phyloP scores from a whole-genome alignment of 2,113 vertebrate genomes.

The Hypanus sabinus region DNA sequence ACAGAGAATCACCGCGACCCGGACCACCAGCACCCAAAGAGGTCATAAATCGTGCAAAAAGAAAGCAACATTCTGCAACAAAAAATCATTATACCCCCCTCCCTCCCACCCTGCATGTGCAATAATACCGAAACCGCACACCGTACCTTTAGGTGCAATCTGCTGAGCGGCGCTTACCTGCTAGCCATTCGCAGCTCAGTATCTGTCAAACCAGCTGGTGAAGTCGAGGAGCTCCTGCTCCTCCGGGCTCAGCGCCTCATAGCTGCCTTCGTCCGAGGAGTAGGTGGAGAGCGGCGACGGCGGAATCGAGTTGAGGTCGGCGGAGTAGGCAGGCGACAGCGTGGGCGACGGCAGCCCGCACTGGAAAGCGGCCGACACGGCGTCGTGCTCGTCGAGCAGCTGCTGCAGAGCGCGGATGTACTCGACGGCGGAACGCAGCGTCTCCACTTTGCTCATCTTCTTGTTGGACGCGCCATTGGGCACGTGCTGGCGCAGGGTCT shows the following conservation, averaged over 20 bases:
- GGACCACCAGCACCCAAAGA: no score
- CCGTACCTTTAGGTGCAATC: no score
- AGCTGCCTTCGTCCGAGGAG: slow-evolving; percentile 79
- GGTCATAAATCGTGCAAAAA: no score
- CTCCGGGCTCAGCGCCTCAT: slow-evolving; percentile 74
- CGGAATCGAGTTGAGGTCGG: slow-evolving; percentile 47
- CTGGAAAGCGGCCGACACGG: slow-evolving; percentile 68
- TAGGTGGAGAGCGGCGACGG: slow-evolving; percentile 76
- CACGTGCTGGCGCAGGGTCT: slow-evolving; percentile 86
- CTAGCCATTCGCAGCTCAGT: slow-evolving; percentile 53
- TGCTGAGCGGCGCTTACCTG: background rate
- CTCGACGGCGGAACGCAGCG: slow-evolving; percentile 84
- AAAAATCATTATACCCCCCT: no score
- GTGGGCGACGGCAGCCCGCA: slow-evolving; percentile 65
- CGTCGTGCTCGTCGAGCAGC: slow-evolving; percentile 81
- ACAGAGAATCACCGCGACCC: no score
- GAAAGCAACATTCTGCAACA: no score
- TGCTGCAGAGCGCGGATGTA: slow-evolving; percentile 88
- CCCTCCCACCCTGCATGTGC: no score
- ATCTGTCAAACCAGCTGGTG: slow-evolving; percentile 82
- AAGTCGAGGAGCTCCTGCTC: slow-evolving; percentile 83
- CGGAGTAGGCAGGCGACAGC: slow-evolving; percentile 56
- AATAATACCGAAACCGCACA: no score
- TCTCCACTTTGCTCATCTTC: slow-evolving; percentile 98
- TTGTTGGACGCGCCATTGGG: slow-evolving; percentile 86